phyloP scores from a whole-genome alignment of 2,113 vertebrate genomes.

The Clupea harengus region DNA sequence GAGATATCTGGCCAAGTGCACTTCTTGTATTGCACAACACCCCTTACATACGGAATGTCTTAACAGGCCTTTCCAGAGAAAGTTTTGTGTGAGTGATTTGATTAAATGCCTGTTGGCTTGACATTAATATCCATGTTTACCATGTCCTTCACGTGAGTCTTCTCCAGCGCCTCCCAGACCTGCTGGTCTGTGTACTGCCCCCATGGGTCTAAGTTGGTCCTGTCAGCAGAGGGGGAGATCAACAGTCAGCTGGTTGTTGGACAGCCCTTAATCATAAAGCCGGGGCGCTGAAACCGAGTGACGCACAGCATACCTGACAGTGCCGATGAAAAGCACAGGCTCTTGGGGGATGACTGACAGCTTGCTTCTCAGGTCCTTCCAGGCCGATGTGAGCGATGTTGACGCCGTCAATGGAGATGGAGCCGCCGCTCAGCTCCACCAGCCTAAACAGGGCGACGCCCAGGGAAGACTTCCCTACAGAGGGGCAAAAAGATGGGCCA shows the following conservation, averaged over 20 bases:
- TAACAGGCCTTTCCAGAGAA: too few relatives aligned
- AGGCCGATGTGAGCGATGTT: constrained; percentile 72
- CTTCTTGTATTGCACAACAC: background rate
- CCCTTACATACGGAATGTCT: background rate
- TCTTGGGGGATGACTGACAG: constrained; percentile 81
- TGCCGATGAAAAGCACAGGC: constrained; percentile 76
- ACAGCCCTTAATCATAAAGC: background rate
- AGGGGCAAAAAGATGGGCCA: constrained; percentile 2
- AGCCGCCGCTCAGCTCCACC: constrained; percentile 71
- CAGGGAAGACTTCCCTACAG: constrained; percentile 77
- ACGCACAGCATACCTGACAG: constrained; percentile 65
- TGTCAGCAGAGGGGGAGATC: constrained; percentile 46
- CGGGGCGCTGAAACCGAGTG: background rate
- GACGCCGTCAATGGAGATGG: constrained; percentile 73
- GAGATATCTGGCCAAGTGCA: background rate
- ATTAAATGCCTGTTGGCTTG: background rate
- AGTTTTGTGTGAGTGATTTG: background rate
- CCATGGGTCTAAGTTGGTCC: constrained; percentile 76
- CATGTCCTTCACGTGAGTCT: constrained; percentile 75
- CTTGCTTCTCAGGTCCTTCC: constrained; percentile 75
- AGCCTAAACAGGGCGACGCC: constrained; percentile 76
- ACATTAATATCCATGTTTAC: constrained; percentile 52
- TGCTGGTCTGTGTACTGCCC: constrained; percentile 69
- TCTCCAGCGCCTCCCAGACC: constrained; percentile 77
- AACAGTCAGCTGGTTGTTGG: background rate